These are phyloP conservation scores for Protosalanx chinensis DNA, from an alignment of 2,797 vertebrate genomes.

Conservation along the genomic window DNA sequence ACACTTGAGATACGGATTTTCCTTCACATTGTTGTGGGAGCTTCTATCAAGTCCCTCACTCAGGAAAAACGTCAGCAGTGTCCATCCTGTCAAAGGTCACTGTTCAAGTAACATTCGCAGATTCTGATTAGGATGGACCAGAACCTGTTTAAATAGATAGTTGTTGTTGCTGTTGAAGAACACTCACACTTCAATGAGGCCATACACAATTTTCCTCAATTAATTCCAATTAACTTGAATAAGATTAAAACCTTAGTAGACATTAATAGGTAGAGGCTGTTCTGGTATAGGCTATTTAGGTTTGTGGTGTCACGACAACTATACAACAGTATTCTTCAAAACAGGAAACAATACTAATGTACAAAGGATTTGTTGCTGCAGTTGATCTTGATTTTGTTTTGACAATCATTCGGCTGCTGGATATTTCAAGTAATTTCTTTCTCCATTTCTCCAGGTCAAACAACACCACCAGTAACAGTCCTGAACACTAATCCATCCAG, in stretches of 20 bases:
- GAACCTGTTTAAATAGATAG: background rate
- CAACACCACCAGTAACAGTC: conserved; percentile 4
- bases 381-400: background rate
- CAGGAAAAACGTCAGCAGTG: conserved; percentile 56
- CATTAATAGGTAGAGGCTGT: too few relatives aligned
- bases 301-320: too few relatives aligned
- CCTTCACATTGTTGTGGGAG: conserved; percentile 49
- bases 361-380: background rate
- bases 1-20: conserved; percentile 44
- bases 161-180: background rate
- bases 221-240: too few relatives aligned
- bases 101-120: conserved; percentile 13
- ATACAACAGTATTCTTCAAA: background rate
- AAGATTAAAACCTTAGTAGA: too few relatives aligned
- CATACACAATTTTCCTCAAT: too few relatives aligned
- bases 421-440: conserved; percentile 1
- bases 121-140: background rate
- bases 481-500: conserved; percentile 2
- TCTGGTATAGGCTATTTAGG: too few relatives aligned
- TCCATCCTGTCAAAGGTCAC: conserved; percentile 48
- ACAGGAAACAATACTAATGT: background rate
- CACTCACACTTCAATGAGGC: background rate
- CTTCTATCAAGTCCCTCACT: conserved; percentile 25
- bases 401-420: background rate
- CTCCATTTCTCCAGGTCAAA: conserved; percentile 43